These are phyloP conservation scores for Sussaba pulchella DNA, from an alignment of 2,888 invertebrate genomes.

Conservation along the genomic window DNA sequence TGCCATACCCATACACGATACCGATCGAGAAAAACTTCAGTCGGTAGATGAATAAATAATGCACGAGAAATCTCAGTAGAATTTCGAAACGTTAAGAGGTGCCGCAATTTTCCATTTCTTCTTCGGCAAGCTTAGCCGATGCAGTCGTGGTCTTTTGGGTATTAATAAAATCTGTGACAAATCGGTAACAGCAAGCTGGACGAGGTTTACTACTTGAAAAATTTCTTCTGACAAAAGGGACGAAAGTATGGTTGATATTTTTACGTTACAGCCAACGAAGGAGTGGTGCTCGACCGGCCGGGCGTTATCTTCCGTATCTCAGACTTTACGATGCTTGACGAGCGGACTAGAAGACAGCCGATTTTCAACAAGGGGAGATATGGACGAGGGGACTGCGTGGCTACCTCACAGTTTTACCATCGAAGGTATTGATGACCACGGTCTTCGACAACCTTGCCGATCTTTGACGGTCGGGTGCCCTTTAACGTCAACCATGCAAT, in stretches of 20 bases:
- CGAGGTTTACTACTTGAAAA: constrained; percentile 27
- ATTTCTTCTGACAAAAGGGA: constrained; percentile 14
- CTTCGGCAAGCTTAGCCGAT: constrained; percentile 1
- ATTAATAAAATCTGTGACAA: constrained; percentile 62
- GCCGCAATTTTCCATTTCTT: constrained; percentile 34
- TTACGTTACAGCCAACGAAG: constrained; percentile 45
- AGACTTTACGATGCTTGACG: constrained; percentile 71
- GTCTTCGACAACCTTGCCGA: constrained; percentile 59
- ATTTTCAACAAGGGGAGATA: constrained; percentile 46
- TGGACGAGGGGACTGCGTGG: constrained; percentile 13
- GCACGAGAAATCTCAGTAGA: constrained; percentile 28
- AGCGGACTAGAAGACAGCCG: constrained; percentile 62
- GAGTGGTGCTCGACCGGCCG: constrained; percentile 51
- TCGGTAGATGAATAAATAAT: constrained; percentile 42
- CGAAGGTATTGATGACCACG: constrained; percentile 51
- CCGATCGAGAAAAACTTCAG: constrained; percentile 13
- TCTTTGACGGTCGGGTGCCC: constrained; percentile 18
- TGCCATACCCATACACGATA: constrained; percentile 51
- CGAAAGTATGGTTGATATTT: constrained; percentile 53
- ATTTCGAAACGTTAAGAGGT: constrained; percentile 1
- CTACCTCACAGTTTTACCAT: constrained; percentile 13
- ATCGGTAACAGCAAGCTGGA: constrained; percentile 37
- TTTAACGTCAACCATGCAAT: constrained; percentile 42
- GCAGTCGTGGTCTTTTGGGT: constrained; percentile 13
- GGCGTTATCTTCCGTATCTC: constrained; percentile 74